phyloP scores from a whole-genome alignment of 2,113 vertebrate genomes.

The Tonatia bakeri region DNA sequence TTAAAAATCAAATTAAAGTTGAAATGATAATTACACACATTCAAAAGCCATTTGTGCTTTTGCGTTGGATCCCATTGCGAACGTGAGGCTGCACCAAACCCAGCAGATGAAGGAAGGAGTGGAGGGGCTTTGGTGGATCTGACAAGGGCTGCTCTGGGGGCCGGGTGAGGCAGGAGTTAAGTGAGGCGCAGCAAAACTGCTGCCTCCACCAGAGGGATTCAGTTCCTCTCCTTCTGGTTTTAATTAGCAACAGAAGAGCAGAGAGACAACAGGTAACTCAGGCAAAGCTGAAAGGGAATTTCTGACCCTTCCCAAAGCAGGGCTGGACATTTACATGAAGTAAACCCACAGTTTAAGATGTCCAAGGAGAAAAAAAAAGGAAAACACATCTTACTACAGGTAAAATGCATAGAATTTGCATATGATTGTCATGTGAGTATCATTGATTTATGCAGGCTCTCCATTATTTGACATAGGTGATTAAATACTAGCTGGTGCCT shows the following conservation, averaged over 20 bases:
- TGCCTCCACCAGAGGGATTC: accelerated
- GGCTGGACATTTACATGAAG: background rate
- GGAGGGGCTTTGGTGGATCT: background rate
- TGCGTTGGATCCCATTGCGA: background rate
- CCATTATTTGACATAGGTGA: background rate
- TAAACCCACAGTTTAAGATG: background rate
- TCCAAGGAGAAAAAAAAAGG: background rate
- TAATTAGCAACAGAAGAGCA: no score
- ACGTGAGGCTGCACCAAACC: background rate
- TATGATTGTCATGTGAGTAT: background rate
- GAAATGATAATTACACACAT: background rate
- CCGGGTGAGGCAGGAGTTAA: accelerated
- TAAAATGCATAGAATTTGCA: background rate
- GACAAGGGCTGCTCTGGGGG: accelerated
- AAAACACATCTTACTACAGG: no score
- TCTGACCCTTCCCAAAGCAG: background rate
- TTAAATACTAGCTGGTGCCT: background rate
- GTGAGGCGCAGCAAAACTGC: no score
- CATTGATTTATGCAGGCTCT: background rate
- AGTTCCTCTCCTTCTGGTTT: accelerated
- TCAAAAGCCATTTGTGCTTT: background rate
- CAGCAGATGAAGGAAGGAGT: accelerated
- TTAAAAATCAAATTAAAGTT: background rate
- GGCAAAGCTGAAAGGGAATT: background rate
- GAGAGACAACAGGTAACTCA: no score